Conservation (phyloP, 2,888 invertebrate genomes). For the Acrobeloides nanus region DNA sequence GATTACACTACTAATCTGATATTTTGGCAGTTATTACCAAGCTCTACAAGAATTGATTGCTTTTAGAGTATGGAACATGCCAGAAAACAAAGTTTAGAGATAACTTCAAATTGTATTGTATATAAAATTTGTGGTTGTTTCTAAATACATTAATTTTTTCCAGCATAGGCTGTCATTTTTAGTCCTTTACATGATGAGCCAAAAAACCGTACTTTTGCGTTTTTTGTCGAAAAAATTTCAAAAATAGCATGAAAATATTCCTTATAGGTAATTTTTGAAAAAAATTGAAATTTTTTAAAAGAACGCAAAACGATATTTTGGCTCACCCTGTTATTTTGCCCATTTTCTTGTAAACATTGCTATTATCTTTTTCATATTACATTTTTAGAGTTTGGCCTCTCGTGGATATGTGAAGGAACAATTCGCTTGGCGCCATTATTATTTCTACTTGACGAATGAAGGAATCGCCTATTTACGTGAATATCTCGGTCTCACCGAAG, state of each 20-base stretch:
- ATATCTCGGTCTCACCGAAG: conserved; percentile 90
- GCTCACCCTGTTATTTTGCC: not conserved
- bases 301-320: no score
- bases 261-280: no score
- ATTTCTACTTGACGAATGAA: conserved; percentile 97
- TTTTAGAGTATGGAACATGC: conserved; percentile 15
- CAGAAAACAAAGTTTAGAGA: conserved; percentile 9
- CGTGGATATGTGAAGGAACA: conserved; percentile 96
- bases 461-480: conserved; percentile 92
- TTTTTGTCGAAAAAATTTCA: no score
- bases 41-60: conserved; percentile 6
- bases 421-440: conserved; percentile 98
- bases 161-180: no score
- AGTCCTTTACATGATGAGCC: no score
- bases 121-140: not conserved
- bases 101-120: not conserved
- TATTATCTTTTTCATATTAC: not conserved
- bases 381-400: conserved; percentile 67
- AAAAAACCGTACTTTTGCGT: no score
- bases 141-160: no score
- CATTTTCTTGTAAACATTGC: conserved; percentile 1
- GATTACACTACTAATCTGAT: not conserved
- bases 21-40: conserved; percentile 13
- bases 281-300: no score
- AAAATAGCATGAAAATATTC: no score